Percentiles rank a stretch among this genome's conserved stretches.
Conservation (phyloP, 2,113 vertebrate genomes). For the Notiomystis cincta region DNA sequence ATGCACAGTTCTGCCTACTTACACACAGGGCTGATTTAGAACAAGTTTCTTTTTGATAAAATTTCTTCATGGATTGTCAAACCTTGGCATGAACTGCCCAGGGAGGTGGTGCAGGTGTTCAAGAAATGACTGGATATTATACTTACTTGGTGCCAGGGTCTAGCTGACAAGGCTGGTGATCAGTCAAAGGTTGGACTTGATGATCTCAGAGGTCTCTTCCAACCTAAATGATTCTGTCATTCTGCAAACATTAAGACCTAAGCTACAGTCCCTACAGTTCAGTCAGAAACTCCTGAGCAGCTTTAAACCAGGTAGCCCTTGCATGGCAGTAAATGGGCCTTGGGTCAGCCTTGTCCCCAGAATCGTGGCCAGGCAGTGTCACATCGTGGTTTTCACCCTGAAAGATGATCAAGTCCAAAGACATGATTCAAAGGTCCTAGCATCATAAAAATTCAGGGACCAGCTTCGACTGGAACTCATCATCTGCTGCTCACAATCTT, state of each 20-base stretch:
- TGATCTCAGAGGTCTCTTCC: not conserved
- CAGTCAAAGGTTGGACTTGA: not conserved
- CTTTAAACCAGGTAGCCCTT: not conserved
- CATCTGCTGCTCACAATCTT: not conserved
- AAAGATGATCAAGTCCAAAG: not conserved
- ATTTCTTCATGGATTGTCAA: not conserved
- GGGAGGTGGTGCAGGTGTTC: not conserved
- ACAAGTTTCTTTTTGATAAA: not conserved
- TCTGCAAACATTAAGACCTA: not conserved
- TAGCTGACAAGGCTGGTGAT: not conserved
- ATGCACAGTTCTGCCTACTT: not conserved
- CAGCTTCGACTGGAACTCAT: not conserved
- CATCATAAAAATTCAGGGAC: not conserved
- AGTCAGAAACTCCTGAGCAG: not conserved
- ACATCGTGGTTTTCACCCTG: not conserved
- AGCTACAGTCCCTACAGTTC: not conserved
- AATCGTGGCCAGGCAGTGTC: not conserved
- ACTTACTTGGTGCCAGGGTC: not conserved
- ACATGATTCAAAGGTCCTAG: not conserved
- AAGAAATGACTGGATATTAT: not conserved
- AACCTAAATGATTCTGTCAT: not conserved
- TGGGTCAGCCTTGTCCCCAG: not conserved
- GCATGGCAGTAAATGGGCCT: not conserved
- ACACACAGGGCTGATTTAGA: not conserved
- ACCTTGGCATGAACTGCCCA: not conserved